Conservation (phyloP, 2,888 invertebrate species). For the Pycnomerus fuliginosus region DNA sequence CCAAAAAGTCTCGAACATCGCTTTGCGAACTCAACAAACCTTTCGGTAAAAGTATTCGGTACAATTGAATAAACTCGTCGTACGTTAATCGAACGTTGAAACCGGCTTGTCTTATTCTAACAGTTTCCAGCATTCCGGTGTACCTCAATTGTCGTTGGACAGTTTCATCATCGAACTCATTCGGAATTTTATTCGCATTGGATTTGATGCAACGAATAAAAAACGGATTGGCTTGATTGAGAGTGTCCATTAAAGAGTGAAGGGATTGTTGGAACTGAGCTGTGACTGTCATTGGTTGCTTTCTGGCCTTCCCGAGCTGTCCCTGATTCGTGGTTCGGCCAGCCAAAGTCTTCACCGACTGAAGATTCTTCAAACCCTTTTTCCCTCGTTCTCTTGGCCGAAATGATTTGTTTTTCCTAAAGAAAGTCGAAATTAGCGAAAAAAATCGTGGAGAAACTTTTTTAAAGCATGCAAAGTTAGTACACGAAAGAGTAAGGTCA, state of each 20-base stretch:
- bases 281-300: conserved; percentile 89
- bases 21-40: conserved; percentile 85
- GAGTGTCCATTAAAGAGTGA: conserved; percentile 87
- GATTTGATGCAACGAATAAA: conserved; percentile 94
- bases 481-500: background rate
- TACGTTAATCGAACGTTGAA: conserved; percentile 92
- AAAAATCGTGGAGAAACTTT: background rate
- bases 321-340: conserved; percentile 62
- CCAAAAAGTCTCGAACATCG: conserved; percentile 83
- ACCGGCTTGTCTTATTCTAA: conserved; percentile 90
- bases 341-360: conserved; percentile 88
- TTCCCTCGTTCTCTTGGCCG: conserved; percentile 82
- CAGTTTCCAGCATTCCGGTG: conserved; percentile 96
- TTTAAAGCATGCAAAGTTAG: background rate
- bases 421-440: background rate
- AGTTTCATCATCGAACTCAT: conserved; percentile 90
- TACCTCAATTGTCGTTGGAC: conserved; percentile 89
- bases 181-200: conserved; percentile 86
- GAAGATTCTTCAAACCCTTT: conserved; percentile 85
- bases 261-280: conserved; percentile 94
- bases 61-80: conserved; percentile 91
- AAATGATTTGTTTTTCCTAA: conserved; percentile 67
- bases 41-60: conserved; percentile 86
- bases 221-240: conserved; percentile 86
- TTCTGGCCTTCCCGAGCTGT: conserved; percentile 66